Conservation (phyloP, 2,888 invertebrate species). For the Axea sp. region DNA sequence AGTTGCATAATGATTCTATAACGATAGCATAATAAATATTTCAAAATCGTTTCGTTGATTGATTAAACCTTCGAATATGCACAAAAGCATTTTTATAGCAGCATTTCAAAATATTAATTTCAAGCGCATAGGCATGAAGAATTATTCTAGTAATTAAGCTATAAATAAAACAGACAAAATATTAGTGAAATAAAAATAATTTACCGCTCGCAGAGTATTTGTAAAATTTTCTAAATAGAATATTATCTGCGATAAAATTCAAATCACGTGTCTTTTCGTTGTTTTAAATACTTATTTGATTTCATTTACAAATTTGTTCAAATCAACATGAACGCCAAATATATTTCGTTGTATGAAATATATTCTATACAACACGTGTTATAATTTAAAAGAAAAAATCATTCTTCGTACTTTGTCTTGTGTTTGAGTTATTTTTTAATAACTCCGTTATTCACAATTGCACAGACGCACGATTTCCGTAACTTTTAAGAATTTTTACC, state of each 20-base stretch:
- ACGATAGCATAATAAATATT: conserved; percentile 37
- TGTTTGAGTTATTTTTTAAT: not conserved
- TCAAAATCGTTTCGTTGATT: conserved; percentile 29
- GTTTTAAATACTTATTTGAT: not conserved
- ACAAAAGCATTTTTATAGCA: conserved; percentile 44
- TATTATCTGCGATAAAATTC: no score
- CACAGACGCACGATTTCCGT: conserved; percentile 14
- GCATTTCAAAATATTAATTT: conserved; percentile 21
- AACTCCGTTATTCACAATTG: conserved; percentile 12
- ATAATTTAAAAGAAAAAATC: no score
- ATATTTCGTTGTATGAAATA: conserved; percentile 32
- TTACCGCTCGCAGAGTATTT: not conserved
- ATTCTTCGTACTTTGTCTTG: not conserved
- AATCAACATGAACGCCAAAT: not conserved
- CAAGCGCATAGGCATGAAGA: conserved; percentile 1
- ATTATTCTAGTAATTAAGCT: not conserved
- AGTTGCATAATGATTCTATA: conserved; percentile 18
- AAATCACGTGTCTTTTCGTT: no score
- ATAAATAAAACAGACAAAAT: not conserved
- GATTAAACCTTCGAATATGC: conserved; percentile 13
- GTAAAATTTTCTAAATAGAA: no score
- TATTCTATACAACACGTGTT: conserved; percentile 1
- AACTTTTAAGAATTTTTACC: conserved; percentile 27
- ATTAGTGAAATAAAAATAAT: no score
- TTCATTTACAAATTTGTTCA: no score